Evolutionary conservation across 2,113 vertebrate species (phyloP).

Genomic region (Brachyhypopomus occidentalis): DNA sequence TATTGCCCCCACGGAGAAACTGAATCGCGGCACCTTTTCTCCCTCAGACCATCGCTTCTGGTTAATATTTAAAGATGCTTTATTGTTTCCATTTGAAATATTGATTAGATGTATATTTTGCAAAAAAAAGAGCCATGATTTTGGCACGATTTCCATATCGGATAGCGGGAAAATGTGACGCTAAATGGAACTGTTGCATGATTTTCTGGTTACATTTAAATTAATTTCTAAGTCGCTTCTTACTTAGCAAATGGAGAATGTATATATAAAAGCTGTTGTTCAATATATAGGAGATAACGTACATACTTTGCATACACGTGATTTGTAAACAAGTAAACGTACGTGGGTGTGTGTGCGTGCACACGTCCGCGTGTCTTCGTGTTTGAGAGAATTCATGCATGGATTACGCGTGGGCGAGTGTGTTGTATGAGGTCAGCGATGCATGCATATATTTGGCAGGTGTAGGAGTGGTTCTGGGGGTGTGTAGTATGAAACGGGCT

Average conservation of each 20-base stretch:
- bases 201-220: too few relatives aligned
- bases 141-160: too few relatives aligned
- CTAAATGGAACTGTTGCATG: neutral
- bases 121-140: neutral
- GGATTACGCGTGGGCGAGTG: neutral
- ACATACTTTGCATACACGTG: neutral
- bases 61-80: conserved; percentile 39
- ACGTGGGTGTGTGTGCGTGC: neutral
- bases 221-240: too few relatives aligned
- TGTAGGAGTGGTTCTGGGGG: neutral
- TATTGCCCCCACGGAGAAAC: neutral
- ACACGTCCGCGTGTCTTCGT: neutral
- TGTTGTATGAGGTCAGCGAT: conserved; percentile 2
- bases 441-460: conserved; percentile 25
- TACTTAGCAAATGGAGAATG: too few relatives aligned
- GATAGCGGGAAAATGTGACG: neutral
- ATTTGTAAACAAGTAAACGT: too few relatives aligned
- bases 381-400: neutral
- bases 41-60: neutral
- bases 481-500: conserved; percentile 17
- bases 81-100: conserved; percentile 1
- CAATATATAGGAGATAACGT: neutral
- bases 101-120: neutral
- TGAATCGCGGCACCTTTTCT: conserved; percentile 12
- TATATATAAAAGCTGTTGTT: too few relatives aligned